A percentile compares a stretch with the other conserved stretches of the same genome.
Conservation (phyloP, 1,140 invertebrate species). For the Apolygus lucorum region DNA sequence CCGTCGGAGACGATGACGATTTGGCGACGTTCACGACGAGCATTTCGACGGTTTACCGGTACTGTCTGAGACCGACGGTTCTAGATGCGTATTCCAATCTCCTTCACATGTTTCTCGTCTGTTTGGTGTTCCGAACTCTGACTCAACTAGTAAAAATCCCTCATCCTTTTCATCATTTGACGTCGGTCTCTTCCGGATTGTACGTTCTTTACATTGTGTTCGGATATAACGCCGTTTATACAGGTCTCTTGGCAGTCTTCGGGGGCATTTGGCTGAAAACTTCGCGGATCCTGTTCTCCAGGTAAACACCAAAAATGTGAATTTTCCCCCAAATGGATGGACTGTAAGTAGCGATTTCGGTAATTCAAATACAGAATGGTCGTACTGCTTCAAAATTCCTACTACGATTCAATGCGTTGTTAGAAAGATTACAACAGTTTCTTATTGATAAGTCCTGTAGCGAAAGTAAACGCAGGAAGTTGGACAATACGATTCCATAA, state of each 20-base stretch:
- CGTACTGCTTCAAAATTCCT: too few species aligned
- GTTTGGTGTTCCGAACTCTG: conserved; percentile 22
- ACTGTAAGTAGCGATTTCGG: too few species aligned
- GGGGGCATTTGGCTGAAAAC: too few species aligned
- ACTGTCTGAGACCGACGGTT: conserved; percentile 27
- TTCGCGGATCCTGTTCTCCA: too few species aligned
- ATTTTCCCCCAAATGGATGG: too few species aligned
- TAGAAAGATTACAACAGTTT: too few species aligned
- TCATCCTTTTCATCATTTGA: conserved; percentile 18
- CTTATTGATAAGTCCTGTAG: too few species aligned
- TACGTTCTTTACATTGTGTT: conserved; percentile 28
- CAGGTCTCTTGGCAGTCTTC: not conserved
- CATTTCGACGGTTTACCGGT: conserved; percentile 11
- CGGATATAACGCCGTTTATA: not conserved
- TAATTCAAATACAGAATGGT: too few species aligned
- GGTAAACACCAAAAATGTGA: too few species aligned
- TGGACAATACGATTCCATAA: too few species aligned
- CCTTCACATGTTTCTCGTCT: conserved; percentile 21
- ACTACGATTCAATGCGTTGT: too few species aligned
- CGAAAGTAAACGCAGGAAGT: too few species aligned
- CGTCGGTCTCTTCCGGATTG: conserved; percentile 21
- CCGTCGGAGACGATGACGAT: conserved; percentile 17
- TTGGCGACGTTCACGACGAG: not conserved
- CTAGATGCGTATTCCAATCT: conserved; percentile 22
- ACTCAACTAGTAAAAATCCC: conserved; percentile 15